Evolutionary conservation across 2,797 vertebrate genomes (phyloP), one percentile per base, ranked within the genome.

Genomic region (Netta rufina): DNA sequence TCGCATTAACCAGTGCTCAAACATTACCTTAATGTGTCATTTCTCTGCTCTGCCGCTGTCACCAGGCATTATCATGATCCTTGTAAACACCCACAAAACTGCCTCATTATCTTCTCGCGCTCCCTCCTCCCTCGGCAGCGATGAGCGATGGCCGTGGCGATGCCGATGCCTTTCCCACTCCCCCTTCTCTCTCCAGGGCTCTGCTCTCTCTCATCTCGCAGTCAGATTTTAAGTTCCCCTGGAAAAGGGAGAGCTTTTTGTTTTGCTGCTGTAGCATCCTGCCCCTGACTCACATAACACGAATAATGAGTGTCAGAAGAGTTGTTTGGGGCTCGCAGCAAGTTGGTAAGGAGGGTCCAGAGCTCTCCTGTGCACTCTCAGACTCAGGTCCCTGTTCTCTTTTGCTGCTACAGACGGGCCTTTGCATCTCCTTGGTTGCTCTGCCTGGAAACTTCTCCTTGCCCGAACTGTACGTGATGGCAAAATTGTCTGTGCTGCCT

Each of bases 11-110:
- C 36, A 3, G 58, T 95, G 81, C 86, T 89, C 86, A 93, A 94
- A 92, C 75, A 72, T 72, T 93, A 87, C 90, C 65, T 65, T 87
- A 87, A 94, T 62, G 81, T 91, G 82, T 91, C 87, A 91, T 85
- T 36, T 80, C 80, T 83, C 87, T 87, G 49, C 87, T 89, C 92
- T 43, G 24, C 60, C 20, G 51, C 80, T 92, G 89, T 78, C 92
- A 89, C 66, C 77, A 54, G 94, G 61, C 67, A 83, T 77, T 66
- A 79, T 10, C 71, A 73, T 78, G 92, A 88, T 76, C 88, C 60
- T 62, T 33, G 88, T 43, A 90, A 96, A 96, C 95, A 93, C 88
- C 91, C 85, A 95, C 93, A 93, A 89, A 84, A 47, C 90, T 54
- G 39, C 83, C 71, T 95, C 95, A 76, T 95, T 95, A 92, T 70